Conservation (phyloP, 1,140 invertebrate genomes). For the Diorhabda elongata region DNA sequence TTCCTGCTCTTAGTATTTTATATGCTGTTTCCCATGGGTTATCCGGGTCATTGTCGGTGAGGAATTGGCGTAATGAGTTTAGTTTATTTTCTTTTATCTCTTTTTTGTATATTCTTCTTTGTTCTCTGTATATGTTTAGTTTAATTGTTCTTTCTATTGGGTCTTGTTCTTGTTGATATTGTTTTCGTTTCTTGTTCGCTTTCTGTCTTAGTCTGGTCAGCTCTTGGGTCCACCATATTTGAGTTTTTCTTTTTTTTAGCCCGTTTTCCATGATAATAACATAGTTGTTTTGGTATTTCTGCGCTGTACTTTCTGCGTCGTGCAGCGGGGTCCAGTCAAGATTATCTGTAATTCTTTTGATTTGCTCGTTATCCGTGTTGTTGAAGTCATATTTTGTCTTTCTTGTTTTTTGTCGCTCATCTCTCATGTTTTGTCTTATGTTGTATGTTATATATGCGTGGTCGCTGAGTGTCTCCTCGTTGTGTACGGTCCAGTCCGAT, state of each 20-base stretch:
- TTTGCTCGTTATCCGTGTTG: not conserved
- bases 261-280: not conserved
- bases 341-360: not conserved
- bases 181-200: not conserved
- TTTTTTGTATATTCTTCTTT: slow-evolving; percentile 4
- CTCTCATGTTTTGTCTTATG: not conserved
- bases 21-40: not conserved
- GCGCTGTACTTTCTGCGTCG: too few relatives aligned
- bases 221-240: not conserved
- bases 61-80: not conserved
- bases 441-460: too few relatives aligned
- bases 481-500: not conserved
- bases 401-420: not conserved
- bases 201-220: not conserved
- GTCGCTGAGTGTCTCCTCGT: slow-evolving; percentile 16
- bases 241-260: not conserved
- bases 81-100: not conserved
- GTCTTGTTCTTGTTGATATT: not conserved
- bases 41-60: not conserved
- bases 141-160: not conserved
- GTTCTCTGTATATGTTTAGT: not conserved
- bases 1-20: not conserved
- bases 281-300: not conserved
- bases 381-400: not conserved
- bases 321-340: not conserved